A percentile compares a stretch with the other conserved stretches of the same genome.
phyloP scores from a whole-genome alignment of 2,797 vertebrate species.

The Discoglossus pictus region DNA sequence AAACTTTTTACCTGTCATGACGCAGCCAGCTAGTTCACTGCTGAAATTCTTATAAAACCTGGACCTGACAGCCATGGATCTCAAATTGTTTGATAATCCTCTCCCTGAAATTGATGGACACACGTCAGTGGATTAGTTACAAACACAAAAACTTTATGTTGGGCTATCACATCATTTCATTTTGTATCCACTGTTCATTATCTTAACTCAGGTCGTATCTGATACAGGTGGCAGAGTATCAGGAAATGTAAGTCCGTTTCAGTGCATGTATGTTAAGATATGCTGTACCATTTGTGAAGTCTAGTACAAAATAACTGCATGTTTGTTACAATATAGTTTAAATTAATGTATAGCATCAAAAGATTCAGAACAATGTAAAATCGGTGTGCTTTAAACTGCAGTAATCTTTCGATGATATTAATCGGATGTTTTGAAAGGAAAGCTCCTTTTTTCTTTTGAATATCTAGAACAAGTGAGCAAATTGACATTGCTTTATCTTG shows the following conservation, averaged over 20 bases:
- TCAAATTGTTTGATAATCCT: no score
- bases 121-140: no score
- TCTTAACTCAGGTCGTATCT: no score
- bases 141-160: no score
- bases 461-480: no score
- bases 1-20: conserved; percentile 1
- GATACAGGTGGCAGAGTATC: not conserved
- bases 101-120: no score
- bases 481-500: no score
- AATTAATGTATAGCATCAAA: not conserved
- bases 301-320: conserved; percentile 15
- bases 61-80: not conserved
- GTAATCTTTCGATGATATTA: no score
- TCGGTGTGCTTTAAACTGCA: conserved; percentile 2
- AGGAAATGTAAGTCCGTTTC: not conserved
- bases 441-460: not conserved
- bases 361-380: not conserved
- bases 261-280: conserved; percentile 12
- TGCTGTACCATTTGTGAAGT: conserved; percentile 8
- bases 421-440: conserved; percentile 3
- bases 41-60: not conserved
- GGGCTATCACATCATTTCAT: no score
- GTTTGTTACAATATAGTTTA: conserved; percentile 5
- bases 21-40: not conserved
- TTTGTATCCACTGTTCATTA: no score